Conservation (phyloP, 2,797 vertebrate species). For the Carcharodon carcharias region DNA sequence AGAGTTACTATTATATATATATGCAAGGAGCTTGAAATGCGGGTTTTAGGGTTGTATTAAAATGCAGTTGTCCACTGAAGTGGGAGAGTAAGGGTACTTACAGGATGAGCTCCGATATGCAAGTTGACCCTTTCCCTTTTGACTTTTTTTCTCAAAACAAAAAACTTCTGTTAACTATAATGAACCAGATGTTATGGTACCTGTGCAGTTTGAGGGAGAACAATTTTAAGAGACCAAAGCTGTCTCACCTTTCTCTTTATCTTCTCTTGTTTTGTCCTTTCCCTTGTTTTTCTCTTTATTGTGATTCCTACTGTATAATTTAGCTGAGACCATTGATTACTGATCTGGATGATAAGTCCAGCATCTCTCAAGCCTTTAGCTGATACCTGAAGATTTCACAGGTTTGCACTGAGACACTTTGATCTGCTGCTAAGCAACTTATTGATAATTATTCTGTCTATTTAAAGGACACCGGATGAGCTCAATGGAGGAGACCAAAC, state of each 20-base stretch:
- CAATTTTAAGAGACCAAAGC: background rate
- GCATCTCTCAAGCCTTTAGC: background rate
- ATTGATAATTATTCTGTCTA: background rate
- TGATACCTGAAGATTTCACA: background rate
- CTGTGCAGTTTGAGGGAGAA: background rate
- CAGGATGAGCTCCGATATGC: background rate
- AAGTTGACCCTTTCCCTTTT: background rate
- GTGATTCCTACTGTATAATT: background rate
- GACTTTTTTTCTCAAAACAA: background rate
- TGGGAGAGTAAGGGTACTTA: background rate
- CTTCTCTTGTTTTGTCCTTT: background rate
- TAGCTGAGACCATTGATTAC: background rate
- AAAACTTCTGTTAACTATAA: background rate
- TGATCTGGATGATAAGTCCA: background rate
- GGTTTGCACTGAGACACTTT: background rate
- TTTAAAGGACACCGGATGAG: conserved; percentile 24
- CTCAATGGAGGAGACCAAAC: conserved; percentile 3
- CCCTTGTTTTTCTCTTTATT: background rate
- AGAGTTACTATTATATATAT: background rate
- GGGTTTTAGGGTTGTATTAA: background rate
- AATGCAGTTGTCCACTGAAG: background rate
- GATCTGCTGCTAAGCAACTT: background rate
- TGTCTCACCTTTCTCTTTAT: background rate
- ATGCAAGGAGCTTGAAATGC: background rate
- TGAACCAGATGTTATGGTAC: background rate